A percentile compares a stretch with the other conserved stretches of the same genome.
phyloP scores from a whole-genome alignment of 2,888 invertebrate species.

The Sylvicola fuscatus region DNA sequence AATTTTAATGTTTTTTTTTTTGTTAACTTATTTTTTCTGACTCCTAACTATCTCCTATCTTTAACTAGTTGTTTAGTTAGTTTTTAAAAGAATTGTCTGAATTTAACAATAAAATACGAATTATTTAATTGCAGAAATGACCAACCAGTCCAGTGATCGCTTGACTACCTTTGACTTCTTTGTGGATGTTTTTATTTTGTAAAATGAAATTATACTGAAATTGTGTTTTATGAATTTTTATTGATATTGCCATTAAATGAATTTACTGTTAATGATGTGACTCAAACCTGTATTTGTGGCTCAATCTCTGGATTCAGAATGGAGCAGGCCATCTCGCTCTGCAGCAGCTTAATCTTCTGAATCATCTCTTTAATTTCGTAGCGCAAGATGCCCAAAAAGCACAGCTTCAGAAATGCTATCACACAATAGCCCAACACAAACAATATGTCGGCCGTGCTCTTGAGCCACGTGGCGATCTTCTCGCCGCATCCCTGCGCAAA shows the following conservation, averaged over 20 bases:
- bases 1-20: too few species aligned
- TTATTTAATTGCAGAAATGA: too few species aligned
- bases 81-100: constrained; percentile 1
- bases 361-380: constrained; percentile 84
- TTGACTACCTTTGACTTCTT: too few species aligned
- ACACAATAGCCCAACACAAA: constrained; percentile 73
- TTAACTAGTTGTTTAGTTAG: not conserved
- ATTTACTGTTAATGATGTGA: too few species aligned
- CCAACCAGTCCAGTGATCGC: too few species aligned
- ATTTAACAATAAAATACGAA: too few species aligned
- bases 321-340: constrained; percentile 38
- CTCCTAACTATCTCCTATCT: too few species aligned
- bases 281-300: constrained; percentile 8
- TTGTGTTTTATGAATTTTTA: too few species aligned
- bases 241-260: too few species aligned
- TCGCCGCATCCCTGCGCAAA: constrained; percentile 44
- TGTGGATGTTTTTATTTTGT: too few species aligned
- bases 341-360: constrained; percentile 67
- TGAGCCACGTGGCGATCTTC: constrained; percentile 48
- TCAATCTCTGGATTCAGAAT: constrained; percentile 20
- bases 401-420: constrained; percentile 70
- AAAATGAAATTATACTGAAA: too few species aligned
- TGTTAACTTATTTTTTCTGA: too few species aligned
- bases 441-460: constrained; percentile 58
- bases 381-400: constrained; percentile 69